Percentiles rank a stretch among this genome's conserved stretches.
phyloP scores from a whole-genome alignment of 2,113 vertebrate genomes.

The Sorex araneus region DNA sequence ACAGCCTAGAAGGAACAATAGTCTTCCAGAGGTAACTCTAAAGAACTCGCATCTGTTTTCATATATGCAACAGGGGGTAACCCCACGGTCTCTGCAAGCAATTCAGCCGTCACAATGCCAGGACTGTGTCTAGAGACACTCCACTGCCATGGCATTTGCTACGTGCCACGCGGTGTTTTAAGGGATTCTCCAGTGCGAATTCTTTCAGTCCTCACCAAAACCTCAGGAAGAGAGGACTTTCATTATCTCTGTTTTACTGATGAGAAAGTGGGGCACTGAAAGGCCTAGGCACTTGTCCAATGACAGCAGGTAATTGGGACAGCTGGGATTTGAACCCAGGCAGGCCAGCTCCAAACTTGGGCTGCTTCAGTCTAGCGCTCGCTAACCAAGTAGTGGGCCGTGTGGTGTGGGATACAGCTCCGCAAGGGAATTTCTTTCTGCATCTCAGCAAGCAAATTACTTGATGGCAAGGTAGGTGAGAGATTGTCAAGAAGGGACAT shows the following conservation, averaged over 20 bases:
- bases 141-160: neutral
- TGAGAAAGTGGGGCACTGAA: neutral
- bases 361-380: neutral
- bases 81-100: neutral
- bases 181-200: neutral
- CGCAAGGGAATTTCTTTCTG: neutral
- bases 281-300: neutral
- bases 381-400: neutral
- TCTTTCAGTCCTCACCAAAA: slow-evolving; percentile 16
- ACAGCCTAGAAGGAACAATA: neutral
- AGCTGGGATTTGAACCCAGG: slow-evolving; percentile 18
- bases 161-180: neutral
- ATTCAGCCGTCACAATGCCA: neutral
- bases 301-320: neutral
- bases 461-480: neutral
- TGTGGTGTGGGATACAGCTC: neutral
- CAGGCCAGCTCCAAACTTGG: neutral
- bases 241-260: neutral
- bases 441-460: slow-evolving; percentile 11
- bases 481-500: neutral
- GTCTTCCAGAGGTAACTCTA: neutral
- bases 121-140: too few relatives aligned
- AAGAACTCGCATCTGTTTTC: neutral
- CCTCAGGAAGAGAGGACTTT: neutral
- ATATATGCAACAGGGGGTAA: neutral